These are phyloP conservation scores for Platygyra sinensis DNA, from an alignment of 64 coral and sea anemone genomes.

Conservation along the genomic window DNA sequence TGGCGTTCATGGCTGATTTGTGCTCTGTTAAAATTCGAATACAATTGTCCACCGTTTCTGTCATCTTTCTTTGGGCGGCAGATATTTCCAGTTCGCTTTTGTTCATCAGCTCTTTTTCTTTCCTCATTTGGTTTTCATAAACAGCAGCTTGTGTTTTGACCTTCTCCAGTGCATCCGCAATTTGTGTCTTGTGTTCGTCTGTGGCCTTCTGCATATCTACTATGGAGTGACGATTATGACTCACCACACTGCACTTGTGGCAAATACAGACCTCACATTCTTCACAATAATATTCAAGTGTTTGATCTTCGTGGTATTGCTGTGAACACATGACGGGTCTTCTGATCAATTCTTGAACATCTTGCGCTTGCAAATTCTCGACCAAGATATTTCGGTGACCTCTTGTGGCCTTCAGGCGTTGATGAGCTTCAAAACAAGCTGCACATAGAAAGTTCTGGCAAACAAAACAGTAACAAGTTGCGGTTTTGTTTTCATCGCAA, in stretches of 20 bases:
- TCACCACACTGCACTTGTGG: slow-evolving; percentile 15
- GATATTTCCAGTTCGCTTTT: neutral
- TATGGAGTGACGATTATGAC: slow-evolving; percentile 25
- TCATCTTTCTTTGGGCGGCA: neutral
- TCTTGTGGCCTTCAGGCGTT: slow-evolving; percentile 14
- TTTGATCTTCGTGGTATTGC: slow-evolving; percentile 27
- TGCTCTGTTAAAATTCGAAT: neutral
- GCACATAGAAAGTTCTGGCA: slow-evolving; percentile 13
- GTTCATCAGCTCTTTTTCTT: neutral
- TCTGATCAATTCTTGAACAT: slow-evolving; percentile 22
- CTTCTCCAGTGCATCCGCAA: neutral
- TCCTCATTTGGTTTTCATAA: slow-evolving; percentile 9
- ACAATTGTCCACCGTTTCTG: neutral
- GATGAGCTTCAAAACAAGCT: slow-evolving; percentile 22
- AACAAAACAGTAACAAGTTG: neutral
- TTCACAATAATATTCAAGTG: slow-evolving; percentile 37
- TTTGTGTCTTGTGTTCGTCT: neutral
- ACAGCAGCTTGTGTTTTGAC: neutral
- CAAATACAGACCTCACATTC: slow-evolving; percentile 32
- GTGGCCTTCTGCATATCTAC: slow-evolving; percentile 24
- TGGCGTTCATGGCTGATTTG: neutral
- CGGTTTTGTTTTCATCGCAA: slow-evolving; percentile 3
- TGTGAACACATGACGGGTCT: slow-evolving; percentile 25
- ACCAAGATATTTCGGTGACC: slow-evolving; percentile 10
- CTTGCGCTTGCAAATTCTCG: slow-evolving; percentile 28